A percentile compares a stretch with the other conserved stretches of the same genome.
These are phyloP conservation scores for Phyllostomus hastatus DNA, from an alignment of 2,113 vertebrate species.

Conservation along the genomic window DNA sequence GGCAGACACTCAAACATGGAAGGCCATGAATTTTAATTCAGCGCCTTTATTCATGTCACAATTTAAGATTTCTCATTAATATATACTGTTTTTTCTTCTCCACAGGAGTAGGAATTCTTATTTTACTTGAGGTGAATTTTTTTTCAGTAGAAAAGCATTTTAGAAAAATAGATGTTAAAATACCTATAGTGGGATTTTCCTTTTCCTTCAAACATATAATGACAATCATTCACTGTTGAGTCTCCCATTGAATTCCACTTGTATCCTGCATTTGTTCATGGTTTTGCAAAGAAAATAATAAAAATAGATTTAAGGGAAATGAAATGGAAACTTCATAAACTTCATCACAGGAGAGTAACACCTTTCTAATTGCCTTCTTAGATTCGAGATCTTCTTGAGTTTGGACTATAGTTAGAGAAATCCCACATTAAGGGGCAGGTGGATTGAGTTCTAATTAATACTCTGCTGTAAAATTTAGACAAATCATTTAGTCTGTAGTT, in stretches of 20 bases:
- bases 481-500: neutral
- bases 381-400: neutral
- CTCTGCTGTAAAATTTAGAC: neutral
- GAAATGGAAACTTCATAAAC: constrained; percentile 18
- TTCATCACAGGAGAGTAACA: neutral
- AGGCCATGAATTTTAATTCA: neutral
- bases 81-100: neutral
- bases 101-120: neutral
- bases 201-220: neutral
- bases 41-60: neutral
- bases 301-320: neutral
- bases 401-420: neutral
- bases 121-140: neutral
- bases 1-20: neutral
- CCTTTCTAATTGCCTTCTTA: neutral
- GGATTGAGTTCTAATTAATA: neutral
- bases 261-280: neutral
- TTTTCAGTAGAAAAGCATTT: neutral
- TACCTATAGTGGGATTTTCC: neutral
- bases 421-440: neutral
- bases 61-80: neutral
- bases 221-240: neutral
- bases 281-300: constrained; percentile 19
- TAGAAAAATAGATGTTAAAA: neutral
- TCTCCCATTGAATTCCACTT: neutral